Evolutionary conservation across 1,140 invertebrate genomes (phyloP).

Genomic region (Pomacea maculata): DNA sequence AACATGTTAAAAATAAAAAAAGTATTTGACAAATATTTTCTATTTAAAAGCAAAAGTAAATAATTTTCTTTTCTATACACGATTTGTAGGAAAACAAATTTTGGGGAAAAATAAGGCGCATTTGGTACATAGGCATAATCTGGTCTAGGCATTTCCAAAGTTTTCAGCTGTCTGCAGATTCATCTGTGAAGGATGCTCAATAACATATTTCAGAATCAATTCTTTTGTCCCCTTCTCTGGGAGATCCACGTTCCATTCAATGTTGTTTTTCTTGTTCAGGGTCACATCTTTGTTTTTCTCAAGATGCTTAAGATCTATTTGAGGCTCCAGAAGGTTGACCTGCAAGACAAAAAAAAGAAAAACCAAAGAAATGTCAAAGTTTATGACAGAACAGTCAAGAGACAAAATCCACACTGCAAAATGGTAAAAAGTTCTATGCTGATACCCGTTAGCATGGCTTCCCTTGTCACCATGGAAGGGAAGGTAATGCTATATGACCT

Average conservation of each 20-base stretch:
- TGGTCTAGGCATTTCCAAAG: background rate
- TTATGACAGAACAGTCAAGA: background rate
- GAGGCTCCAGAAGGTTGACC: slow-evolving; percentile 54
- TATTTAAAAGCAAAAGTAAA: too few relatives aligned
- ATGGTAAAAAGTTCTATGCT: background rate
- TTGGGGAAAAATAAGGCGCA: too few relatives aligned
- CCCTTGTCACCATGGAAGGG: too few relatives aligned
- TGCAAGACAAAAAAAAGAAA: slow-evolving; percentile 25
- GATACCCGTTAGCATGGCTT: too few relatives aligned
- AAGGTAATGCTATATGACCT: too few relatives aligned
- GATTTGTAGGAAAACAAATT: too few relatives aligned
- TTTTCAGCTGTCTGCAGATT: background rate
- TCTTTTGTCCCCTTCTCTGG: slow-evolving; percentile 42
- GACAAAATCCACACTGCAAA: background rate
- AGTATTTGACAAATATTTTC: too few relatives aligned
- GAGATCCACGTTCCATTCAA: slow-evolving; percentile 61
- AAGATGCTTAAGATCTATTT: slow-evolving; percentile 41
- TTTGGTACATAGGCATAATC: background rate
- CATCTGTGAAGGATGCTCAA: slow-evolving; percentile 53
- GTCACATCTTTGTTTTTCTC: slow-evolving; percentile 42
- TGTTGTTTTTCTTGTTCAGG: slow-evolving; percentile 58
- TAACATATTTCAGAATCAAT: slow-evolving; percentile 50
- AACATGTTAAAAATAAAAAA: too few relatives aligned
- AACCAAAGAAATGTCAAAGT: too few relatives aligned
- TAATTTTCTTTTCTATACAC: too few relatives aligned